phyloP scores from a whole-genome alignment of 2,888 invertebrate species.

The Drosophila conformis region DNA sequence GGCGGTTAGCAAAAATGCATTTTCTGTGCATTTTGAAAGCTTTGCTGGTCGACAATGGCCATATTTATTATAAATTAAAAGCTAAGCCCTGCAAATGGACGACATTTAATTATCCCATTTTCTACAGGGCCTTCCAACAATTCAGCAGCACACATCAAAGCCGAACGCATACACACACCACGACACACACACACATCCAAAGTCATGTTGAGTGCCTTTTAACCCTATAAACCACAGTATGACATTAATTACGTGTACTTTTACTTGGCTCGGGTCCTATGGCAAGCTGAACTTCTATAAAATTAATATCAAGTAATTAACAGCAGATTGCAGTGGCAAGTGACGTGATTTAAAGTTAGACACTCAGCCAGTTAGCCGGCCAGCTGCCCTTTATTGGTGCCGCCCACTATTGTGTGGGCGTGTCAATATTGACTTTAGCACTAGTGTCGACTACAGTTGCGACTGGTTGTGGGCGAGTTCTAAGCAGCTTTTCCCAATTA shows the following conservation, averaged over 20 bases:
- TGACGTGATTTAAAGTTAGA: conserved; percentile 69
- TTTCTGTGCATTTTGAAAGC: conserved; percentile 16
- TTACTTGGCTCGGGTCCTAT: conserved; percentile 17
- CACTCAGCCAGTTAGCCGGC: conserved; percentile 32
- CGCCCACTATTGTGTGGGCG: conserved; percentile 52
- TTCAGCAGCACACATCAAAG: conserved; percentile 38
- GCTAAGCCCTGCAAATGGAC: conserved; percentile 62
- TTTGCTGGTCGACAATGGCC: conserved; percentile 27
- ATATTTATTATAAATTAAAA: conserved; percentile 72
- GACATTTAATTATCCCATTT: conserved; percentile 75
- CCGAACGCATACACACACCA: conserved; percentile 7
- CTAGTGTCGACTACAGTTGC: conserved; percentile 27
- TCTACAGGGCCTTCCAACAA: conserved; percentile 20
- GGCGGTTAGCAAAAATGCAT: conserved; percentile 36
- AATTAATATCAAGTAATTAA: conserved; percentile 85
- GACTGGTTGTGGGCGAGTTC: conserved; percentile 30
- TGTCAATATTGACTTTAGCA: conserved; percentile 60
- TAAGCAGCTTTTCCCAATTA: conserved; percentile 75
- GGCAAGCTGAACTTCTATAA: conserved; percentile 62
- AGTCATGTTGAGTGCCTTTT: conserved; percentile 35
- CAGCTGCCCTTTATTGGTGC: conserved; percentile 27
- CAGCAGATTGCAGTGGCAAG: conserved; percentile 74
- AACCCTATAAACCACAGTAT: conserved; percentile 74
- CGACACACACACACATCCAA: conserved; percentile 6
- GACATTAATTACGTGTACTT: conserved; percentile 78